Evolutionary conservation across 2,113 vertebrate species (phyloP).

Genomic region (Archocentrus centrarchus): DNA sequence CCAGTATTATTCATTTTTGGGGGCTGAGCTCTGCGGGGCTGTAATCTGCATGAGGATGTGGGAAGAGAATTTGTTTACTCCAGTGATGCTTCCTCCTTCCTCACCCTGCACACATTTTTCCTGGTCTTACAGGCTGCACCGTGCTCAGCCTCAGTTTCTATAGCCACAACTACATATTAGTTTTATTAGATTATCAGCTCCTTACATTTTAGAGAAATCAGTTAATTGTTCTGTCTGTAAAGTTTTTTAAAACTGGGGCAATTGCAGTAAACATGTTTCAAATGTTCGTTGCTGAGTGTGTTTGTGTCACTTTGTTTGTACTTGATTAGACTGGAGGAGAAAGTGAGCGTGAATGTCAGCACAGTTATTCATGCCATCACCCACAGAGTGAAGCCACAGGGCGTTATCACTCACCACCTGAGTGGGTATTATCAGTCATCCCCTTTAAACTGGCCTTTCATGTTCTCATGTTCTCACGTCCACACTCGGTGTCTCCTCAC

Average conservation of each 20-base stretch:
- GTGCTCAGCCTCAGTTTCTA: no score
- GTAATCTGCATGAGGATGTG: no score
- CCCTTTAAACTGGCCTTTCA: conserved; percentile 7
- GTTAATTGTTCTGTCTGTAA: not conserved
- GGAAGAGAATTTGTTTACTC: no score
- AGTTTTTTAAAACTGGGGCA: not conserved
- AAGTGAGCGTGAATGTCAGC: not conserved
- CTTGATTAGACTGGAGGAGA: not conserved
- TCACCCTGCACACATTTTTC: no score
- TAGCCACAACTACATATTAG: no score
- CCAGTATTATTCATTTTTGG: no score
- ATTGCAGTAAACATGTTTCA: not conserved
- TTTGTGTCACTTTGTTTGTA: not conserved
- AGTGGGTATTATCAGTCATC: conserved; percentile 13
- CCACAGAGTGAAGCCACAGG: conserved; percentile 15
- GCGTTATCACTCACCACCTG: not conserved
- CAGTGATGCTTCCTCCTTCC: no score
- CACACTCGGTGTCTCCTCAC: not conserved
- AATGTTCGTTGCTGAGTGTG: not conserved
- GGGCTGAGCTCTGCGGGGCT: no score
- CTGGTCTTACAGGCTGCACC: no score
- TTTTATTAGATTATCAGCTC: no score
- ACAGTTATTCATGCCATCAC: not conserved
- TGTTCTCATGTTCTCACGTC: conserved; percentile 26
- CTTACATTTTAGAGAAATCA: no score